These are phyloP conservation scores for Eupelmus urozonus DNA, from an alignment of 2,888 invertebrate genomes.

Conservation along the genomic window DNA sequence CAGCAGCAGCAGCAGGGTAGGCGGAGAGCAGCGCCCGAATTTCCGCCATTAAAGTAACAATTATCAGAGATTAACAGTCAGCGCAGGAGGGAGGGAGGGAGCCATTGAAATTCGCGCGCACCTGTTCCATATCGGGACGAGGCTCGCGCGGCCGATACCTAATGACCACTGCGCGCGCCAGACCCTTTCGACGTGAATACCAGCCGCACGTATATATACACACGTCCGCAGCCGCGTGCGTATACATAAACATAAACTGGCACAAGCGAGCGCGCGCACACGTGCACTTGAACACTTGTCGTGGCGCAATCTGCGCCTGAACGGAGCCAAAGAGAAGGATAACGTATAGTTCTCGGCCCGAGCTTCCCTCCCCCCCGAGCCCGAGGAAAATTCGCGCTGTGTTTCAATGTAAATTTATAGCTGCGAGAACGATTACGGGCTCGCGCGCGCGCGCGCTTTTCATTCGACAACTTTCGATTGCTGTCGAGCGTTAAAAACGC, in stretches of 20 bases:
- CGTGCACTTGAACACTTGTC: constrained; percentile 42
- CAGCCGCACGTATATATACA: constrained; percentile 8
- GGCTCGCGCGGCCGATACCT: constrained; percentile 44
- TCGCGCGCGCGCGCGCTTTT: too few species aligned
- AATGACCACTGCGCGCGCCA: constrained; percentile 48
- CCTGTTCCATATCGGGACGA: constrained; percentile 47
- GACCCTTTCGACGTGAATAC: constrained; percentile 52
- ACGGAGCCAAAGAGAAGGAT: neutral
- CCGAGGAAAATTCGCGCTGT: too few species aligned
- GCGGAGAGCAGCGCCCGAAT: neutral
- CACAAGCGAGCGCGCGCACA: constrained; percentile 1
- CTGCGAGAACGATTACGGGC: too few species aligned
- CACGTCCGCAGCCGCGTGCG: neutral
- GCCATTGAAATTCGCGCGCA: constrained; percentile 53
- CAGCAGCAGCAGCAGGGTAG: neutral
- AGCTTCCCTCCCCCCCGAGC: too few species aligned
- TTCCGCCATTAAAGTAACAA: constrained; percentile 56
- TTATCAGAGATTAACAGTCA: constrained; percentile 59
- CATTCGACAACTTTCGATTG: too few species aligned
- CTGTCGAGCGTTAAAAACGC: too few species aligned
- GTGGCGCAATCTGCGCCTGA: constrained; percentile 36
- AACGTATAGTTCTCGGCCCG: too few species aligned
- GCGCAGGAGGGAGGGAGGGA: too few species aligned
- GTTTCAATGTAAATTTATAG: too few species aligned
- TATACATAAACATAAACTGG: constrained; percentile 32